Evolutionary conservation across 1,140 invertebrate genomes (phyloP), one percentile per base, ranked within the genome.

Genomic region (Heterodera carotae): DNA sequence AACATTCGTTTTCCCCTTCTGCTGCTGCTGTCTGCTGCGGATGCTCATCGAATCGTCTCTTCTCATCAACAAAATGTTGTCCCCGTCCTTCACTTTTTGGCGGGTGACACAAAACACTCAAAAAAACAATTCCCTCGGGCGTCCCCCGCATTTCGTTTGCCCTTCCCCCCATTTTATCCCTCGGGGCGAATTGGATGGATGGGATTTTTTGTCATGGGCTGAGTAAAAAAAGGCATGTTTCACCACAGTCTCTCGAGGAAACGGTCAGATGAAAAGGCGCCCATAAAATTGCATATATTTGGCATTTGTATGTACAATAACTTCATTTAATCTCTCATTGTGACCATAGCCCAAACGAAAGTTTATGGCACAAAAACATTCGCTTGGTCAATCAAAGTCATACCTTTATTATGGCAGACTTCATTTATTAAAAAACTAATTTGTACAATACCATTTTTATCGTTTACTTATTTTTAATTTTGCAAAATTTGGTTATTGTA

Each of bases 21-120:
- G 6, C 39, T 43, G 6, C 39, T 12, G 6, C 6, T 12, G 6
- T 43, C 39, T 43, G 6, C 39, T 43, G 2, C 39, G n/a, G n/a
- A n/a, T n/a, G n/a, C 3, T 39, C 4, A 39, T 10, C 4, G 36
- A 39, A 39, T 39, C 4, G 39, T 43, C 39, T 43, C 39, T 12
- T 43, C 39, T 43, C 39, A 43, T 43, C 39, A 43, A 43, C 39
- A 43, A 56, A 56, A 56, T 56, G 12, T 56, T 56, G 48, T 56
- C 48, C 48, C 48, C 18, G 22, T 56, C 48, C 12, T 56, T 56
- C 48, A 56, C 48, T 56, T 56, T 56, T 56, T 56, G 48, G 48
- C 48, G 48, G 48, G 48, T 56, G 48, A 56, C 48, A 56, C 48
- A 56, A 56, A 56, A 56, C 48, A 56, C 48, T 56, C 48, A 56